A percentile compares a stretch with the other conserved stretches of the same genome.
These are phyloP conservation scores for Cephus rjabovi DNA, from an alignment of 2,888 invertebrate species.

Conservation along the genomic window DNA sequence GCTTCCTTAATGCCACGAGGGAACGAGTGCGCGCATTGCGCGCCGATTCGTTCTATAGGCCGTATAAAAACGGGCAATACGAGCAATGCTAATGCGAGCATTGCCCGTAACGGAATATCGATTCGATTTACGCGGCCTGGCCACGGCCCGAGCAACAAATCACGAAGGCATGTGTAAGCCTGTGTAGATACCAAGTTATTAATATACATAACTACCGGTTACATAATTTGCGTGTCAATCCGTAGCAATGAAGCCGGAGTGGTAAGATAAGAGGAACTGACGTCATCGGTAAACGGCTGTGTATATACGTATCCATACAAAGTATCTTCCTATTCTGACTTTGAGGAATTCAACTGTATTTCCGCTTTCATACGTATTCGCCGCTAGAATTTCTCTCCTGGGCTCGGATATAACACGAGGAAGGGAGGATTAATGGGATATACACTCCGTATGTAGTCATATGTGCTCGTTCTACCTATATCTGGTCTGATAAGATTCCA, in stretches of 20 bases:
- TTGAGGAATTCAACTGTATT: neutral
- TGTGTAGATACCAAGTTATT: neutral
- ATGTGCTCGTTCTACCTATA: neutral
- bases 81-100: slow-evolving; percentile 10
- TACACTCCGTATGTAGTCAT: neutral
- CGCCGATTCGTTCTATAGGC: neutral
- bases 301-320: neutral
- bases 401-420: neutral
- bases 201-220: slow-evolving; percentile 13
- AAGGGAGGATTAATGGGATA: neutral
- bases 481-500: neutral
- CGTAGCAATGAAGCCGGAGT: neutral
- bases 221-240: slow-evolving; percentile 21
- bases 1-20: neutral
- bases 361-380: neutral
- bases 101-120: slow-evolving; percentile 17
- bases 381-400: neutral
- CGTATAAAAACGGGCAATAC: neutral
- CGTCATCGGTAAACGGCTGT: neutral
- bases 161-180: slow-evolving; percentile 10
- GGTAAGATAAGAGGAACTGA: neutral
- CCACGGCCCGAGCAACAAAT: slow-evolving; percentile 18
- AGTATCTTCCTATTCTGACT: neutral
- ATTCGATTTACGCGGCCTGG: slow-evolving; percentile 14
- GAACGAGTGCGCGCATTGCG: neutral